Evolutionary conservation across 1,140 invertebrate species (phyloP).

Genomic region (Heliconius hewitsoni): DNA sequence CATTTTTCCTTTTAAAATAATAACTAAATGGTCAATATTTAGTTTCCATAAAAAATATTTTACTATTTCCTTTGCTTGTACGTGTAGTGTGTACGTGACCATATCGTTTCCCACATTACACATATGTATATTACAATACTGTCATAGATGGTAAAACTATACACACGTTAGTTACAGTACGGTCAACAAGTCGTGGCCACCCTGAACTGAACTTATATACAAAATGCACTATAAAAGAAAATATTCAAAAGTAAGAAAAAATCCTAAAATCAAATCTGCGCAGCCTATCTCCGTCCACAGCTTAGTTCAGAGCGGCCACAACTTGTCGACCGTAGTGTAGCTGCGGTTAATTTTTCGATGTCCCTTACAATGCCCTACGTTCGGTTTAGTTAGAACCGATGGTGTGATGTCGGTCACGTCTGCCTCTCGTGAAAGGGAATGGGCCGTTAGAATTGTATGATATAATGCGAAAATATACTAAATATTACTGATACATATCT

Average conservation of each 20-base stretch:
- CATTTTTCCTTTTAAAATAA: not conserved
- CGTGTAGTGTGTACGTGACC: not conserved
- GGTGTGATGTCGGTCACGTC: constrained; percentile 30
- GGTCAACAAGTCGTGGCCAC: too few species aligned
- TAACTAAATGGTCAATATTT: not conserved
- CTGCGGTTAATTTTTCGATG: not conserved
- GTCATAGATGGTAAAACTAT: constrained; percentile 15
- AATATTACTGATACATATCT: constrained; percentile 5
- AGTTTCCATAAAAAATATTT: not conserved
- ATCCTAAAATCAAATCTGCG: too few species aligned
- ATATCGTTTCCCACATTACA: not conserved
- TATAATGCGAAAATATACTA: constrained; percentile 15
- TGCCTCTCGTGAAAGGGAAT: constrained; percentile 22
- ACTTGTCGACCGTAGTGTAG: not conserved
- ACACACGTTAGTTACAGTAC: not conserved
- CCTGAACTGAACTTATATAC: too few species aligned
- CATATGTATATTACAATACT: not conserved
- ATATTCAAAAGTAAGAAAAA: too few species aligned
- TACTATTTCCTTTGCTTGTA: not conserved
- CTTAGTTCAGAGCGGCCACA: too few species aligned
- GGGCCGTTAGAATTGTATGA: constrained; percentile 21
- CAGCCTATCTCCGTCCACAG: too few species aligned
- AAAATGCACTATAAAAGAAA: too few species aligned
- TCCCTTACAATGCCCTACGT: not conserved
- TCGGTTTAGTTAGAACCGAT: not conserved